Evolutionary conservation across 2,888 invertebrate genomes (phyloP).

Genomic region (Elmis aenea): DNA sequence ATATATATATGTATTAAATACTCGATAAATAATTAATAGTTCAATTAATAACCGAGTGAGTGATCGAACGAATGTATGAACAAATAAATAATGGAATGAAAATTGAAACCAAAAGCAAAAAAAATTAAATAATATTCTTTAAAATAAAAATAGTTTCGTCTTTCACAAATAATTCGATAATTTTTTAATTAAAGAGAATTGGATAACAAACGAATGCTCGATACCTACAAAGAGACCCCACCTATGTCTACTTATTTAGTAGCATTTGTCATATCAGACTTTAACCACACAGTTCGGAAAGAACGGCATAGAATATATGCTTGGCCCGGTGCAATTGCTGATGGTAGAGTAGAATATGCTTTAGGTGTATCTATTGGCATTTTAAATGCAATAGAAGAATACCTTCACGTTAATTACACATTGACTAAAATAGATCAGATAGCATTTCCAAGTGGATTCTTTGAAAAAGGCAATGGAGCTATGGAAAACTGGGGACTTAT

Average conservation of each 20-base stretch:
- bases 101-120: too few relatives aligned
- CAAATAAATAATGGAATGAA: too few relatives aligned
- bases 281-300: not conserved
- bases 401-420: slow-evolving; percentile 54
- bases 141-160: too few relatives aligned
- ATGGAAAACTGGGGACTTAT: slow-evolving; percentile 87
- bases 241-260: slow-evolving; percentile 77
- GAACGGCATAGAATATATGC: slow-evolving; percentile 29
- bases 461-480: slow-evolving; percentile 69
- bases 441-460: slow-evolving; percentile 62
- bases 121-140: too few relatives aligned
- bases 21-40: too few relatives aligned
- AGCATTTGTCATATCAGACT: slow-evolving; percentile 70
- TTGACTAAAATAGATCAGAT: slow-evolving; percentile 68
- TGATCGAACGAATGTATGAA: too few relatives aligned
- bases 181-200: too few relatives aligned
- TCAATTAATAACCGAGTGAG: too few relatives aligned
- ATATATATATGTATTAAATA: too few relatives aligned
- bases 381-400: slow-evolving; percentile 49
- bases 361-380: slow-evolving; percentile 44
- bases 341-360: slow-evolving; percentile 43
- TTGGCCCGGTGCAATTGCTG: slow-evolving; percentile 42
- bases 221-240: slow-evolving; percentile 42
- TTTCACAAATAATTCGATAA: too few relatives aligned
- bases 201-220: slow-evolving; percentile 2